phyloP scores from a whole-genome alignment of 2,113 vertebrate genomes.

The Melozone crissalis region DNA sequence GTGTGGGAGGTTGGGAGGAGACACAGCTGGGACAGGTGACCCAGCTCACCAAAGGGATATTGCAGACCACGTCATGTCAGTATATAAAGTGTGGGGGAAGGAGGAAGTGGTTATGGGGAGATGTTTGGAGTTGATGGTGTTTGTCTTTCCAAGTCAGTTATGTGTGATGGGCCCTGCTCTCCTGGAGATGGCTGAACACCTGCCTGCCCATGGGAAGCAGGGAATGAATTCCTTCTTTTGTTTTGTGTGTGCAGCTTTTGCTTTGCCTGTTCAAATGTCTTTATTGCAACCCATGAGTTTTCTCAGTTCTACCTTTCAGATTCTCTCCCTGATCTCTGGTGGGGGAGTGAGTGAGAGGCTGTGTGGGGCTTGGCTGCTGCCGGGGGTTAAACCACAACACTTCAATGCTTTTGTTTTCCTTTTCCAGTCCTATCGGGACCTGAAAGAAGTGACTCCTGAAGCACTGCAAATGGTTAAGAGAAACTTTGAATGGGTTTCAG shows the following conservation, averaged over 20 bases:
- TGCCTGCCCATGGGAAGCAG: not conserved
- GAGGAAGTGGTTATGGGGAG: not conserved
- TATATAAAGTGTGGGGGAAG: too few relatives aligned
- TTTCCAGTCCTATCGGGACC: conserved; percentile 89
- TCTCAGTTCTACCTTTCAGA: not conserved
- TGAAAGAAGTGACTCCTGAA: conserved; percentile 98
- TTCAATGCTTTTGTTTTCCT: not conserved
- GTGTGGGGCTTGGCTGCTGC: not conserved
- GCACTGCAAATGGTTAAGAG: conserved; percentile 96
- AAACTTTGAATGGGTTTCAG: conserved; percentile 98
- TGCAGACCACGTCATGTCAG: not conserved
- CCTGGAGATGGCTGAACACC: not conserved
- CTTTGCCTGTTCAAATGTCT: not conserved
- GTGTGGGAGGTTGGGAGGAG: not conserved
- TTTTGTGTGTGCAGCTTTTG: not conserved
- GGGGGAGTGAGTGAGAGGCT: not conserved
- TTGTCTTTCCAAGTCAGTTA: not conserved
- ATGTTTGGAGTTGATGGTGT: fast-evolving
- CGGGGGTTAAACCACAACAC: not conserved
- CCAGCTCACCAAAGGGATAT: not conserved
- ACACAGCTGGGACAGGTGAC: not conserved
- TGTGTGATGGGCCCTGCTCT: not conserved
- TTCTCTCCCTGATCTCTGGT: not conserved
- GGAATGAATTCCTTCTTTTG: not conserved
- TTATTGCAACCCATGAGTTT: not conserved